These are phyloP conservation scores for Lycopodina hypogea DNA, from an alignment of 37 sponge, comb jelly and placozoan genomes.

Conservation along the genomic window DNA sequence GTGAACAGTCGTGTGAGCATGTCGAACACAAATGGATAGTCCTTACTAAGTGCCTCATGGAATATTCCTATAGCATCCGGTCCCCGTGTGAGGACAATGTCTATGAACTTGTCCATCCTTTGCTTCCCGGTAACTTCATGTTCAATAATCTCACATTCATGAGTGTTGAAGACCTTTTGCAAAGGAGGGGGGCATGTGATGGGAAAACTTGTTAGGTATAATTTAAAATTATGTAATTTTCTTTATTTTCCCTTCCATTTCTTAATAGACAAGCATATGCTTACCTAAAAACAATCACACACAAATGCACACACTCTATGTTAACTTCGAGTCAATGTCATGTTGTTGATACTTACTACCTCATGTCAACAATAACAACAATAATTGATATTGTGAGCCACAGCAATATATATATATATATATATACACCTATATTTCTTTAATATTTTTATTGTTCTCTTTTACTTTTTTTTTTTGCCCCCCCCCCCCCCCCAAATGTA, in stretches of 20 bases:
- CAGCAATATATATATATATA: too few species aligned
- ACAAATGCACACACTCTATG: too few species aligned
- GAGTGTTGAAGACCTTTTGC: slow-evolving; percentile 29
- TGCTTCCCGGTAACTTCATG: slow-evolving; percentile 11
- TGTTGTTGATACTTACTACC: too few species aligned
- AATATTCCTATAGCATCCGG: slow-evolving; percentile 37
- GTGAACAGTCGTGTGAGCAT: slow-evolving; percentile 43
- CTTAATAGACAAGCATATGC: not conserved
- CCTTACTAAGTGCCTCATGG: slow-evolving; percentile 47
- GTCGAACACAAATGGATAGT: slow-evolving; percentile 50
- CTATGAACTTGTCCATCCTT: slow-evolving; percentile 57
- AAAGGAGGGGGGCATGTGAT: too few species aligned
- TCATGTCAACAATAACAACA: too few species aligned
- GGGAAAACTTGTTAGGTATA: not conserved
- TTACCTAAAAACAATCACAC: not conserved
- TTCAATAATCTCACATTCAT: slow-evolving; percentile 47
- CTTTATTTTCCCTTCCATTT: not conserved
- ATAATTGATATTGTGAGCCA: too few species aligned
- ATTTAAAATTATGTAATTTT: not conserved
- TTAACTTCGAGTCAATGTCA: too few species aligned
- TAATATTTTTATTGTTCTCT: too few species aligned
- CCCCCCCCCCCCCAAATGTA: too few species aligned
- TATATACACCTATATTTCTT: too few species aligned
- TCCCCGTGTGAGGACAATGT: slow-evolving; percentile 59
- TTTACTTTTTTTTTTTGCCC: too few species aligned